A percentile compares a stretch with the other conserved stretches of the same genome.
phyloP scores from a whole-genome alignment of 1,140 invertebrate genomes.

The Prorops nasuta region DNA sequence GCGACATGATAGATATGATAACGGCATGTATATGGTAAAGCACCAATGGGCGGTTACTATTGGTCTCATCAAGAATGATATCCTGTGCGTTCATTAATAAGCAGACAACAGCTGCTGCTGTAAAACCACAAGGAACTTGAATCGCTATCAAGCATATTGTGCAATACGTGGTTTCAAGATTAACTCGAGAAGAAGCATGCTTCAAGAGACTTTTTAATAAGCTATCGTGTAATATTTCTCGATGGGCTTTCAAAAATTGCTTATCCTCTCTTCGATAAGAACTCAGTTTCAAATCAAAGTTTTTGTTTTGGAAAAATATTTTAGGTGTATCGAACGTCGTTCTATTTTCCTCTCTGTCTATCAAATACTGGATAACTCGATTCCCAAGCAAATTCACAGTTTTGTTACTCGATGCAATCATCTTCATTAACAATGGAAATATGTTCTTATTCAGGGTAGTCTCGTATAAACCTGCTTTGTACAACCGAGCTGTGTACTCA shows the following conservation, averaged over 20 bases:
- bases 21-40: constrained; percentile 58
- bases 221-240: constrained; percentile 55
- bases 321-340: constrained; percentile 53
- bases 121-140: constrained; percentile 62
- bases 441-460: constrained; percentile 51
- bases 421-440: constrained; percentile 50
- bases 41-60: constrained; percentile 28
- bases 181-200: constrained; percentile 50
- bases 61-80: constrained; percentile 41
- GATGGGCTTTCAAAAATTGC: constrained; percentile 53
- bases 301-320: constrained; percentile 56
- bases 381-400: constrained; percentile 57
- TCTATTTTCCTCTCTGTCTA: constrained; percentile 58
- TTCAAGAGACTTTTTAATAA: constrained; percentile 52
- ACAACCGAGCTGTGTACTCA: constrained; percentile 55
- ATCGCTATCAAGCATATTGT: constrained; percentile 57
- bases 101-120: constrained; percentile 58
- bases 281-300: constrained; percentile 45
- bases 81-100: constrained; percentile 61
- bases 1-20: constrained; percentile 59
- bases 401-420: constrained; percentile 52
- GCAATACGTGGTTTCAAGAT: constrained; percentile 57
- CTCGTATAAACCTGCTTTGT: constrained; percentile 42
- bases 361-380: constrained; percentile 56
- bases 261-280: constrained; percentile 50